Evolutionary conservation across 2,797 vertebrate species (phyloP).

Genomic region (Chromobotia macracanthus): DNA sequence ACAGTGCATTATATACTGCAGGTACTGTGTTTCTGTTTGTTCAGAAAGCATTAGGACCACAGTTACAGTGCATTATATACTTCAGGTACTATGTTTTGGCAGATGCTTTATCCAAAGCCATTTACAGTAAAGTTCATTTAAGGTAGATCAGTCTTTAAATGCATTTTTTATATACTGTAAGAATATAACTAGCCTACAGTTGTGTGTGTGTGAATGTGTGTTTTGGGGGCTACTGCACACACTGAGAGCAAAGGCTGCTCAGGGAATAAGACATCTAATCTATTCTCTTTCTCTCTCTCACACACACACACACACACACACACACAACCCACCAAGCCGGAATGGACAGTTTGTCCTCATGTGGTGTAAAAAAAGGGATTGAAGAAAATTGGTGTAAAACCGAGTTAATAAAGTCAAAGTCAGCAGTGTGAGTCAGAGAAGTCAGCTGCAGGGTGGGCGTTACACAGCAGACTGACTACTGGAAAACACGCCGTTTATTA

Average conservation of each 20-base stretch:
- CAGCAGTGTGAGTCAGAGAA: slow-evolving; percentile 31
- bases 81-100: background rate
- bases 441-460: slow-evolving; percentile 45
- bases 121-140: no score
- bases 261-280: no score
- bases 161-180: no score
- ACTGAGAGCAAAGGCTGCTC: no score
- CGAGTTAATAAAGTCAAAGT: slow-evolving; percentile 32
- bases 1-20: background rate
- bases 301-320: slow-evolving; percentile 3
- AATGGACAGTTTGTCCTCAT: slow-evolving; percentile 41
- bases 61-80: background rate
- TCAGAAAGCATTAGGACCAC: background rate
- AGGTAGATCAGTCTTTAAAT: no score
- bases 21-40: no score
- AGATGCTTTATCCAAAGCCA: no score
- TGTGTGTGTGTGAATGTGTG: no score
- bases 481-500: slow-evolving; percentile 17
- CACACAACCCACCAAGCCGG: slow-evolving; percentile 24
- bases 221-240: no score
- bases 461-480: slow-evolving; percentile 42
- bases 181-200: no score
- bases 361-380: slow-evolving; percentile 18
- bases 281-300: no score
- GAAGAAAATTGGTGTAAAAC: slow-evolving; percentile 45